Evolutionary conservation across 2,797 vertebrate genomes (phyloP).

Genomic region (Moxostoma hubbsi): DNA sequence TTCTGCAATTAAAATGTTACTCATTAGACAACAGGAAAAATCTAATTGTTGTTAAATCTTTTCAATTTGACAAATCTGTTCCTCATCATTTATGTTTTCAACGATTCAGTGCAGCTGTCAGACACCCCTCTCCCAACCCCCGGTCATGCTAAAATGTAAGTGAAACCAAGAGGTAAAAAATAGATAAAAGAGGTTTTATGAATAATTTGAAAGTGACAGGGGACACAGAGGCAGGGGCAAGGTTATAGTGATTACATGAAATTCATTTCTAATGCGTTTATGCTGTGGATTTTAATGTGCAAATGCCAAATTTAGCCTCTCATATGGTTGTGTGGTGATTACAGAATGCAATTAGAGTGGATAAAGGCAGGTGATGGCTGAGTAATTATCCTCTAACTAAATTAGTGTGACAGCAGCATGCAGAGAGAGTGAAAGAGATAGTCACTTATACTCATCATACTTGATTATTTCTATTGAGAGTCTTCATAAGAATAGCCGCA

Average conservation of each 20-base stretch:
- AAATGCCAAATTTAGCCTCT: conserved; percentile 55
- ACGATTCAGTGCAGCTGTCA: background rate
- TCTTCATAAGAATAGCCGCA: too few species aligned
- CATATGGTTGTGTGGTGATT: conserved; percentile 52
- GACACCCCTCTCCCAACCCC: background rate
- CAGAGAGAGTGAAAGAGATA: background rate
- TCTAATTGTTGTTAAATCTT: conserved; percentile 42
- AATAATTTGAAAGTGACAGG: conserved; percentile 47
- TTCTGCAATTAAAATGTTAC: conserved; percentile 62
- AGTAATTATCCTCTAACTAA: conserved; percentile 57
- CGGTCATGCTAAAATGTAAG: background rate
- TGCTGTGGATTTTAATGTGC: conserved; percentile 44
- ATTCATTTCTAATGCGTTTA: conserved; percentile 49
- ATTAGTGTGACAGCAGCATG: conserved; percentile 46
- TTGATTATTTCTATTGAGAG: too few species aligned
- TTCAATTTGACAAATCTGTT: conserved; percentile 62
- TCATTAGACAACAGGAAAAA: conserved; percentile 46
- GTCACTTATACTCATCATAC: conserved; percentile 11
- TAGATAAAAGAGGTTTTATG: conserved; percentile 14
- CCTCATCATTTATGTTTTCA: conserved; percentile 48
- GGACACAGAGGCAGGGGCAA: conserved; percentile 21
- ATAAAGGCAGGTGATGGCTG: conserved; percentile 45
- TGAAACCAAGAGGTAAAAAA: conserved; percentile 8
- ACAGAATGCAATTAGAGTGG: conserved; percentile 57
- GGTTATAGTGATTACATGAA: conserved; percentile 43